Conservation (phyloP, 2,113 vertebrate genomes). For the Spermophilus dauricus region DNA sequence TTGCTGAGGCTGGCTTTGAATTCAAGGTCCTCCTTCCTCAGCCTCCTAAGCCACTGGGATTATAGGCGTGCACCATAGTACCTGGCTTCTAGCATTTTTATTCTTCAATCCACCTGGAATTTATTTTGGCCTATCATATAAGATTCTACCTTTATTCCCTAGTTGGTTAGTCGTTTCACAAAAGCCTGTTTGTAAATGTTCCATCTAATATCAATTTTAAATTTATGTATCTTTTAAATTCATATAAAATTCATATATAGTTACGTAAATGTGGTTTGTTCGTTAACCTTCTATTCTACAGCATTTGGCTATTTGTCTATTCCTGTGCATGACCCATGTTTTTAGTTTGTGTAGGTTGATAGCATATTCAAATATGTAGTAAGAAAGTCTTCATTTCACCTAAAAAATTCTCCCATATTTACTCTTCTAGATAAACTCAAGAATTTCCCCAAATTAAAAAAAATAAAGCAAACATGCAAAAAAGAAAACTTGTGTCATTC, state of each 20-base stretch:
- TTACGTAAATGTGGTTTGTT: not conserved
- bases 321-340: not conserved
- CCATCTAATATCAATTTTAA: not conserved
- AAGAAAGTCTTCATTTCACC: not conserved
- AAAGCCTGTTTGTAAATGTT: not conserved
- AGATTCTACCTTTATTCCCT: not conserved
- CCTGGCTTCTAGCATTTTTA: not conserved
- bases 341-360: not conserved
- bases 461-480: not conserved
- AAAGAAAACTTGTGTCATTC: not conserved
- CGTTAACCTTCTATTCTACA: not conserved
- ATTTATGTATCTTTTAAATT: not conserved
- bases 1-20: too few relatives aligned
- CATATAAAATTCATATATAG: not conserved
- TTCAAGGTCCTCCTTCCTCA: too few relatives aligned
- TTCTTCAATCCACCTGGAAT: not conserved
- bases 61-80: too few relatives aligned
- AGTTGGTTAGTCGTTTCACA: not conserved
- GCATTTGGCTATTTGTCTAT: not conserved
- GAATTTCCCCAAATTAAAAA: constrained; percentile 20
- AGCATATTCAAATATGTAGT: constrained; percentile 8
- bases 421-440: constrained; percentile 12
- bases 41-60: too few relatives aligned
- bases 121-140: constrained; percentile 7
- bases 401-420: not conserved